Percentiles rank a stretch among this genome's conserved stretches.
Conservation (phyloP, 1,140 invertebrate species). For the Phenacoccus solenopsis region DNA sequence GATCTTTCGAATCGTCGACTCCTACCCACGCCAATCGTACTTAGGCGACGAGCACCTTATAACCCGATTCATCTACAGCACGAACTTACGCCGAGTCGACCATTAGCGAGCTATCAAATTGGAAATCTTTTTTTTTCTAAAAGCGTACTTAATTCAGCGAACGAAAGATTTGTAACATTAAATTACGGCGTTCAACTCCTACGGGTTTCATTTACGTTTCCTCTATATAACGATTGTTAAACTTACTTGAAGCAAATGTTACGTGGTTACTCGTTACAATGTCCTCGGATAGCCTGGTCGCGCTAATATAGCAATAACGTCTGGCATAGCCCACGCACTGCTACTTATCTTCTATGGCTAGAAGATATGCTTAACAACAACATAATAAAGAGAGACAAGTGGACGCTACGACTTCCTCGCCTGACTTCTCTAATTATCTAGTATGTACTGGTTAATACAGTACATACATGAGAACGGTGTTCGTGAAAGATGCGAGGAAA, state of each 20-base stretch:
- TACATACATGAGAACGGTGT: not conserved
- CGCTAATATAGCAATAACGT: conserved; percentile 1
- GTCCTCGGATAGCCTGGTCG: not conserved
- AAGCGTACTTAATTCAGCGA: too few relatives aligned
- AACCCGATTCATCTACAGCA: too few relatives aligned
- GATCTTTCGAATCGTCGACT: too few relatives aligned
- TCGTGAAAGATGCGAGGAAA: conserved; percentile 1
- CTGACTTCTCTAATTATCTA: not conserved
- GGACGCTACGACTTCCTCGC: not conserved
- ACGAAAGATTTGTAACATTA: too few relatives aligned
- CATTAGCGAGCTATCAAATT: too few relatives aligned
- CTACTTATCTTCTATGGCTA: conserved; percentile 1
- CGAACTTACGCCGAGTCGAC: too few relatives aligned
- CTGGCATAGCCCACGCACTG: not conserved
- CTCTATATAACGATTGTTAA: not conserved
- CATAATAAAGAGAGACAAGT: conserved; percentile 2
- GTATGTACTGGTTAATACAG: conserved; percentile 1
- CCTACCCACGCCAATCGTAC: too few relatives aligned
- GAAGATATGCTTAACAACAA: conserved; percentile 2
- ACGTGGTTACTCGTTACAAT: not conserved
- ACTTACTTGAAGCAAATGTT: not conserved
- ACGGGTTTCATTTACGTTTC: conserved; percentile 1
- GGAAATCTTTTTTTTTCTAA: too few relatives aligned
- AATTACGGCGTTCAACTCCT: not conserved
- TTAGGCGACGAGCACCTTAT: too few relatives aligned